Conservation (phyloP, 2,113 vertebrate species). For the Garra rufa region DNA sequence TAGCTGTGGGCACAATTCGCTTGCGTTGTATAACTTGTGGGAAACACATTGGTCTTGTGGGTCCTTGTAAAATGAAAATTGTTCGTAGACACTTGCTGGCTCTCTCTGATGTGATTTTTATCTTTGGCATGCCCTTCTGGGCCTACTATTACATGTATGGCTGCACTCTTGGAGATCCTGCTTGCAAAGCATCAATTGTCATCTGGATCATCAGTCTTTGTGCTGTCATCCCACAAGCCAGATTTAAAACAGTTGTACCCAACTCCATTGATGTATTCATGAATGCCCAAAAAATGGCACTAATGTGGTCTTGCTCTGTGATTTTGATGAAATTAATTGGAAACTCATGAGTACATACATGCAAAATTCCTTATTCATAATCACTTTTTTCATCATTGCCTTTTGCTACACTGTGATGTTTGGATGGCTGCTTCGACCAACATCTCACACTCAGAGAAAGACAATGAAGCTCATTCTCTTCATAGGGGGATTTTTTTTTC, state of each 20-base stretch:
- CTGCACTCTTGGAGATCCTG: slow-evolving; percentile 81
- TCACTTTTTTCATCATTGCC: slow-evolving; percentile 75
- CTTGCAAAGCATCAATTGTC: slow-evolving; percentile 77
- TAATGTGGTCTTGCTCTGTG: slow-evolving; percentile 56
- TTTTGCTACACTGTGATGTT: slow-evolving; percentile 87
- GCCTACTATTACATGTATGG: slow-evolving; percentile 64
- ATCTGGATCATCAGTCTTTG: slow-evolving; percentile 81
- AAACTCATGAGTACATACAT: slow-evolving; percentile 72
- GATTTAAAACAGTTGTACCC: slow-evolving; percentile 69
- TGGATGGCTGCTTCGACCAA: slow-evolving; percentile 76
- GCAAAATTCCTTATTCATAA: slow-evolving; percentile 83
- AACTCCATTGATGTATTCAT: slow-evolving; percentile 47
- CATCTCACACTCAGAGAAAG: slow-evolving; percentile 77
- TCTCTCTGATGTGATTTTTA: slow-evolving; percentile 88
- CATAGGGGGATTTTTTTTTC: slow-evolving; percentile 86
- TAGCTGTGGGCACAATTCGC: no score
- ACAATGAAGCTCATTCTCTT: slow-evolving; percentile 88
- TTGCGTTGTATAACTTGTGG: no score
- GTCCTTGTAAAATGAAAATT: slow-evolving; percentile 86
- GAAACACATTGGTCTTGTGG: slow-evolving; percentile 85
- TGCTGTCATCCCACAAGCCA: slow-evolving; percentile 74
- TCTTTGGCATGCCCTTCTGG: slow-evolving; percentile 85
- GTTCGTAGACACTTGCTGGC: no score
- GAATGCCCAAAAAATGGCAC: fast-evolving
- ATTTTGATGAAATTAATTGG: slow-evolving; percentile 61